Conservation (phyloP, 64 coral and sea anemone species). For the Pocillopora damicornis region DNA sequence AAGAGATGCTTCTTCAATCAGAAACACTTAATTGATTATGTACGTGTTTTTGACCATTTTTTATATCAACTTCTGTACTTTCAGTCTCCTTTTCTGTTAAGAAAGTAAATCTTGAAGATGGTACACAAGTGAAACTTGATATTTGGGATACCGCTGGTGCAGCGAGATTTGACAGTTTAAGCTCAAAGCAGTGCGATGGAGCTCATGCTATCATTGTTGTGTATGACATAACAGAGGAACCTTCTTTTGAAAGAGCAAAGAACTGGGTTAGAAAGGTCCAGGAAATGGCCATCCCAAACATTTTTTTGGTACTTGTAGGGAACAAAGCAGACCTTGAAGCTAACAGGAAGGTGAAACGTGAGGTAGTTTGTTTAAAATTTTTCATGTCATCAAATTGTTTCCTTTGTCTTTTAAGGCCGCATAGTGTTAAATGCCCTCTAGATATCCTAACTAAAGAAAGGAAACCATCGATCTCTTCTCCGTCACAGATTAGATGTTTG, state of each 20-base stretch:
- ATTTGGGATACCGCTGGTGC: conserved; percentile 78
- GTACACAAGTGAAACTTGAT: not conserved
- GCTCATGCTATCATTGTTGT: conserved; percentile 79
- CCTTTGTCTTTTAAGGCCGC: too few relatives aligned
- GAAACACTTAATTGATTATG: too few relatives aligned
- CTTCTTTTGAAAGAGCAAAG: conserved; percentile 61
- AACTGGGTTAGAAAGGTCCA: conserved; percentile 63
- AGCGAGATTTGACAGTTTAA: conserved; percentile 50
- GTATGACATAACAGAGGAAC: conserved; percentile 65
- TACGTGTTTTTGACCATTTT: too few relatives aligned
- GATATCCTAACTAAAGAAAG: not conserved
- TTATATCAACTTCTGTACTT: too few relatives aligned
- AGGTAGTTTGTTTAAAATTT: conserved; percentile 18
- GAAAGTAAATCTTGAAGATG: too few relatives aligned
- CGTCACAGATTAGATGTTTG: too few relatives aligned
- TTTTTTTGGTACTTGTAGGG: conserved; percentile 58
- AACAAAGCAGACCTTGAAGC: conserved; percentile 63
- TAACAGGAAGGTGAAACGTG: conserved; percentile 50
- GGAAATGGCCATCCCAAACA: conserved; percentile 59
- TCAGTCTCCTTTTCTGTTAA: too few relatives aligned
- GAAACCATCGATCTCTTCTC: too few relatives aligned
- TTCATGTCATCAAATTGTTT: too few relatives aligned
- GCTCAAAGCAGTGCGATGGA: conserved; percentile 60
- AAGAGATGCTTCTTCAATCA: too few relatives aligned
- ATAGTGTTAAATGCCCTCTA: not conserved